Evolutionary conservation across 2,113 vertebrate species (phyloP).

Genomic region (Orthonyx spaldingii): DNA sequence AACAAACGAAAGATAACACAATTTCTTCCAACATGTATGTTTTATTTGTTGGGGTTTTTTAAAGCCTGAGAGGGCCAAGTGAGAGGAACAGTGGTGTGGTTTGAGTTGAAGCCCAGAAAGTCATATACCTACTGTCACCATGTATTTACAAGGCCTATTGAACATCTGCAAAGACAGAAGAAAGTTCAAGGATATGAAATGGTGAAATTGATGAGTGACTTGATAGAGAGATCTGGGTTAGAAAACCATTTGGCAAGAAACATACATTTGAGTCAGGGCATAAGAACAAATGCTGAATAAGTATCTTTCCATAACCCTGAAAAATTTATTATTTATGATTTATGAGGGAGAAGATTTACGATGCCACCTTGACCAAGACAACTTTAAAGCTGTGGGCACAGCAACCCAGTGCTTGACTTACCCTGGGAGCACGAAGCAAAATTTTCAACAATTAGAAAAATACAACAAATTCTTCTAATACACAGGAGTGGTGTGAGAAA

Average conservation of each 20-base stretch:
- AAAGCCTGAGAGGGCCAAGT: background rate
- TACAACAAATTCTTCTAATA: background rate
- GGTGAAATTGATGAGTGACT: background rate
- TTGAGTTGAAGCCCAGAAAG: background rate
- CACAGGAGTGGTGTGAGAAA: background rate
- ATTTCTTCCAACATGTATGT: background rate
- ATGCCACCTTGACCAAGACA: background rate
- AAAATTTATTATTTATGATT: background rate
- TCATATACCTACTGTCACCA: background rate
- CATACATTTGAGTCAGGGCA: background rate
- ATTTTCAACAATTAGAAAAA: background rate
- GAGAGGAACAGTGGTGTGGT: background rate
- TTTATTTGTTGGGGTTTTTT: background rate
- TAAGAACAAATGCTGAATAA: background rate
- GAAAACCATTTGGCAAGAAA: background rate
- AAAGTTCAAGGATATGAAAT: background rate
- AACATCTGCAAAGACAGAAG: background rate
- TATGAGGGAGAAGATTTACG: background rate
- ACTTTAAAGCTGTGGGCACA: background rate
- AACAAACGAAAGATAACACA: background rate
- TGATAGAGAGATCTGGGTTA: background rate
- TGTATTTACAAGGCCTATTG: background rate
- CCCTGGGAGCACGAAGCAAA: background rate
- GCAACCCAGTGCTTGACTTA: background rate
- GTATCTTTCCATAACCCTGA: background rate